Evolutionary conservation across 2,888 invertebrate species (phyloP).

Genomic region (Atethmia centrago): DNA sequence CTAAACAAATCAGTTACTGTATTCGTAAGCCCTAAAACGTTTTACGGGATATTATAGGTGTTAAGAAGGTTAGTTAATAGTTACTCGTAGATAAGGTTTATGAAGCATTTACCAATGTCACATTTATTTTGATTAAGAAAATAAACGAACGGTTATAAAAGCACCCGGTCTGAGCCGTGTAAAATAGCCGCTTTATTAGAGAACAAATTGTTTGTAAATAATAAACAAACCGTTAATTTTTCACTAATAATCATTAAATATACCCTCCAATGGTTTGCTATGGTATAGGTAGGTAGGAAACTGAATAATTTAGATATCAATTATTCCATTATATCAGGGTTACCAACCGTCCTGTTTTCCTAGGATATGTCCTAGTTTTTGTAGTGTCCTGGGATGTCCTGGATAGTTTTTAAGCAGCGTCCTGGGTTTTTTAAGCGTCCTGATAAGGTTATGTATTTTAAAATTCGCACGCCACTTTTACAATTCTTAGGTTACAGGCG

Average conservation of each 20-base stretch:
- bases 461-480: too few species aligned
- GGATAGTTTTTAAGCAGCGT: too few species aligned
- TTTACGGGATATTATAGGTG: not conserved
- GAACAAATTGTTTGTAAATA: slow-evolving; percentile 2
- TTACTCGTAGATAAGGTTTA: slow-evolving; percentile 5
- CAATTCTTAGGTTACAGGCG: too few species aligned
- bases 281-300: not conserved
- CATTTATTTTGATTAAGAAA: slow-evolving; percentile 19
- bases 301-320: slow-evolving; percentile 1
- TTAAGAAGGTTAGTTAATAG: not conserved
- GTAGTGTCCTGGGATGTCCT: too few species aligned
- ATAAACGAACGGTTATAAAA: slow-evolving; percentile 14
- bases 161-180: not conserved
- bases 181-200: slow-evolving; percentile 4
- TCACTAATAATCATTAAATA: not conserved
- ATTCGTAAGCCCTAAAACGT: not conserved
- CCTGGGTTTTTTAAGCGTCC: too few species aligned
- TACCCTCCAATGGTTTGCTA: not conserved
- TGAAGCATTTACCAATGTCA: not conserved
- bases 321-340: not conserved
- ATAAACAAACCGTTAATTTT: slow-evolving; percentile 3
- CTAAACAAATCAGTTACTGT: not conserved
- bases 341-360: too few species aligned
- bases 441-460: too few species aligned
- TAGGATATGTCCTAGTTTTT: too few species aligned